Percentiles rank a stretch among this genome's conserved stretches.
Conservation (phyloP, 2,888 invertebrate species). For the Cetonia aurata region DNA sequence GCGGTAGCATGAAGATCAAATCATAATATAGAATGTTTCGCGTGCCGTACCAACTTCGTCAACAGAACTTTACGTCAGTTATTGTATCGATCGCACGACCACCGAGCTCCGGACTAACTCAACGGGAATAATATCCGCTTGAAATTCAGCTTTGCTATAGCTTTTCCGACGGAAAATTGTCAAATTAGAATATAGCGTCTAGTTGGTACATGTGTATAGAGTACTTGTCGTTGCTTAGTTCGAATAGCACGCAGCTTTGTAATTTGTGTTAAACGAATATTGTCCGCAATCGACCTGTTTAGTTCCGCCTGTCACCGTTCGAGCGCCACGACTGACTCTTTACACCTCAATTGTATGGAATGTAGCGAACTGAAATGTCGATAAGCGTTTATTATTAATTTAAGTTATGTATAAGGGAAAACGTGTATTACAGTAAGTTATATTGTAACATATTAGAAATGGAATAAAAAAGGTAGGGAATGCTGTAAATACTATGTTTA, state of each 20-base stretch:
- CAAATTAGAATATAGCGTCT: too few species aligned
- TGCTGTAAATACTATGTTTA: too few species aligned
- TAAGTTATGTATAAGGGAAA: too few species aligned
- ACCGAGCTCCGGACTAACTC: not conserved
- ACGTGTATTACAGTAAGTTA: too few species aligned
- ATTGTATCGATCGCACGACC: conserved; percentile 21
- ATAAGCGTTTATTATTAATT: conserved; percentile 5
- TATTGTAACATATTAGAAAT: too few species aligned
- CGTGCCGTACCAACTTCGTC: too few species aligned
- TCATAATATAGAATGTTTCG: too few species aligned
- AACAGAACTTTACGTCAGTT: conserved; percentile 10
- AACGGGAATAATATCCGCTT: too few species aligned
- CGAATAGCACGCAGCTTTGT: not conserved
- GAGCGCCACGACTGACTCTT: conserved; percentile 20
- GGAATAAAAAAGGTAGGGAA: too few species aligned
- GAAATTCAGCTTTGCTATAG: too few species aligned
- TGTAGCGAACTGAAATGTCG: not conserved
- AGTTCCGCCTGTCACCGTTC: conserved; percentile 37
- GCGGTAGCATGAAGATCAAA: too few species aligned
- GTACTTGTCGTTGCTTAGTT: not conserved
- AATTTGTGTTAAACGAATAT: not conserved
- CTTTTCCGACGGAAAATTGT: too few species aligned
- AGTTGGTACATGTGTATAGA: not conserved
- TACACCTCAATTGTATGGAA: not conserved
- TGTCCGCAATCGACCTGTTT: conserved; percentile 1